These are phyloP conservation scores for Adelosebastes latens DNA, from an alignment of 2,797 vertebrate genomes.

Conservation along the genomic window DNA sequence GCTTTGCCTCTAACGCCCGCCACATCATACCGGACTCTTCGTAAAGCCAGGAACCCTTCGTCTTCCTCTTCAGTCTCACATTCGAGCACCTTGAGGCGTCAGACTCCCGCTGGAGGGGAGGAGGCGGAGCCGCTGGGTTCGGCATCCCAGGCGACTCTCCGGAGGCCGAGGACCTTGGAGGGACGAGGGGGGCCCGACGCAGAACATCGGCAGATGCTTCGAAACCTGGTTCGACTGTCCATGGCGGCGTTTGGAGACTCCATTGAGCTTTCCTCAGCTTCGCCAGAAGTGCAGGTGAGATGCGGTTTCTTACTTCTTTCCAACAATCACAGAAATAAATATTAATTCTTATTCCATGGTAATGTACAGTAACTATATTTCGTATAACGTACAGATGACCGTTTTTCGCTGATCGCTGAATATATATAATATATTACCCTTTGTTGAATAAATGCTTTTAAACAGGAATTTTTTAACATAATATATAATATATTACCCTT, in stretches of 20 bases:
- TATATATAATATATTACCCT: too few relatives aligned
- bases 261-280: conserved; percentile 87
- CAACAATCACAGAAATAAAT: not conserved
- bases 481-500: too few relatives aligned
- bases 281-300: conserved; percentile 93
- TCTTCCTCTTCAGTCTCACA: conserved; percentile 72
- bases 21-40: conserved; percentile 68
- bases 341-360: too few relatives aligned
- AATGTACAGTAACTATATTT: too few relatives aligned
- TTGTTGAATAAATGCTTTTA: too few relatives aligned
- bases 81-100: conserved; percentile 70
- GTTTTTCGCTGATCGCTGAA: too few relatives aligned
- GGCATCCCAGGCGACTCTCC: conserved; percentile 71
- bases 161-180: conserved; percentile 77
- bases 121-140: conserved; percentile 23
- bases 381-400: too few relatives aligned
- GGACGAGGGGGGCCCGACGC: conserved; percentile 62
- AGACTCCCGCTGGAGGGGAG: conserved; percentile 9
- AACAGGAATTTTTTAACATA: too few relatives aligned
- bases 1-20: conserved; percentile 65
- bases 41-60: conserved; percentile 78
- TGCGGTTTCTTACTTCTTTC: not conserved
- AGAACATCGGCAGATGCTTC: conserved; percentile 88
- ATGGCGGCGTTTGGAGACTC: conserved; percentile 92
- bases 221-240: conserved; percentile 91